These are phyloP conservation scores for Enteromius mattozi DNA, from an alignment of 2,797 vertebrate genomes.

Conservation along the genomic window DNA sequence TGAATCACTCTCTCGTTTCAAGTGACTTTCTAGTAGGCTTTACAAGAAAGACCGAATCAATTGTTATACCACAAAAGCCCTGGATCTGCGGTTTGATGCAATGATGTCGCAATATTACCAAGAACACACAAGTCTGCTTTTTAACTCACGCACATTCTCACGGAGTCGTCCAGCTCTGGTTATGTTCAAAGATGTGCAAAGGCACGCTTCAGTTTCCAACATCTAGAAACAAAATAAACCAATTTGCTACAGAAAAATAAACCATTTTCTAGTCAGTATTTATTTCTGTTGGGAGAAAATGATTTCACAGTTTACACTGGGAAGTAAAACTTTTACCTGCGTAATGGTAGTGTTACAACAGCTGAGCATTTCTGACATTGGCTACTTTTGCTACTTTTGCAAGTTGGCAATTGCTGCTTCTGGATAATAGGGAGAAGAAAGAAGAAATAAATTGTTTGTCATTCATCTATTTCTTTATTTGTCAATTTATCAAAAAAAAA, in stretches of 20 bases:
- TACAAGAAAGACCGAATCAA: not conserved
- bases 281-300: slow-evolving; percentile 73
- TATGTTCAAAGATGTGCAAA: slow-evolving; percentile 45
- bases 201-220: slow-evolving; percentile 67
- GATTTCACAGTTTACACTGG: slow-evolving; percentile 71
- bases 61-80: slow-evolving; percentile 45
- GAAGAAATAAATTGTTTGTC: not conserved
- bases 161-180: slow-evolving; percentile 43
- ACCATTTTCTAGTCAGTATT: slow-evolving; percentile 68
- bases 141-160: slow-evolving; percentile 3
- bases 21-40: not conserved
- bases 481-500: not conserved
- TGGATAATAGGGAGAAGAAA: not conserved
- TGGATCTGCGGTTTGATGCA: slow-evolving; percentile 28
- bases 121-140: slow-evolving; percentile 25
- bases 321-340: slow-evolving; percentile 67
- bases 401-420: not conserved
- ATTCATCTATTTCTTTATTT: not conserved
- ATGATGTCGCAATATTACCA: slow-evolving; percentile 26
- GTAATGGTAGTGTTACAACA: slow-evolving; percentile 64
- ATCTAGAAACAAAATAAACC: slow-evolving; percentile 72
- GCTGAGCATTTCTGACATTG: slow-evolving; percentile 55
- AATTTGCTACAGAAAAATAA: slow-evolving; percentile 74
- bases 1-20: not conserved
- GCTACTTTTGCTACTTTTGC: slow-evolving; percentile 60